Percentiles rank a stretch among this genome's conserved stretches.
Evolutionary conservation across 2,797 vertebrate species (phyloP).

Genomic region (Myotis findleyi): DNA sequence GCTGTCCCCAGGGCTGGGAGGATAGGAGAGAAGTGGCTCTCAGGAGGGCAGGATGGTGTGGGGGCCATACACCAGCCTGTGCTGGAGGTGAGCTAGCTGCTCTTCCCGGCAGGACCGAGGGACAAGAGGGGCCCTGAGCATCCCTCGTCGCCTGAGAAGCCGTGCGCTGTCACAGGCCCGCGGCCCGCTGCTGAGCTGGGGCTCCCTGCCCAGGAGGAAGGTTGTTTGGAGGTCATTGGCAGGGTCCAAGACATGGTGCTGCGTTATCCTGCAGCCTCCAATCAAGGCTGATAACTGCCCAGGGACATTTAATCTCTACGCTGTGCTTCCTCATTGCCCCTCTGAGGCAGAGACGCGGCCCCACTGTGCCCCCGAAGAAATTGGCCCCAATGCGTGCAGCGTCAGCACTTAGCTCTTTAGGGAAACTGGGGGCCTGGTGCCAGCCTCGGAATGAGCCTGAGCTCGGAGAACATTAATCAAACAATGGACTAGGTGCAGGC

Average conservation of each 20-base stretch:
- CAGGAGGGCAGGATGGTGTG: too few species aligned
- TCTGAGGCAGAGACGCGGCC: neutral
- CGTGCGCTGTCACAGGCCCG: neutral
- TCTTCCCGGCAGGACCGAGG: neutral
- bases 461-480: constrained; percentile 3
- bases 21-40: neutral
- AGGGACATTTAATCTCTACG: constrained; percentile 9
- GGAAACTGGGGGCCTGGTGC: neutral
- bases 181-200: neutral
- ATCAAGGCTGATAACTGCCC: constrained; percentile 44
- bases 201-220: neutral
- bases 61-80: neutral
- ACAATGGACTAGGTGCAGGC: neutral
- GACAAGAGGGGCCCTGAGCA: neutral
- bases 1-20: neutral
- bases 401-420: neutral
- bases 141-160: neutral
- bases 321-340: constrained; percentile 74
- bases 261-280: neutral
- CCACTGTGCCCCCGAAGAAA: neutral
- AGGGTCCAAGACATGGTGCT: neutral
- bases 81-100: neutral
- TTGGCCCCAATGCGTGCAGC: fast-evolving
- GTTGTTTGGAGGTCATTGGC: constrained; percentile 51
- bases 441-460: neutral